Evolutionary conservation across 2,888 invertebrate species (phyloP).

Genomic region (Sesia apiformis): DNA sequence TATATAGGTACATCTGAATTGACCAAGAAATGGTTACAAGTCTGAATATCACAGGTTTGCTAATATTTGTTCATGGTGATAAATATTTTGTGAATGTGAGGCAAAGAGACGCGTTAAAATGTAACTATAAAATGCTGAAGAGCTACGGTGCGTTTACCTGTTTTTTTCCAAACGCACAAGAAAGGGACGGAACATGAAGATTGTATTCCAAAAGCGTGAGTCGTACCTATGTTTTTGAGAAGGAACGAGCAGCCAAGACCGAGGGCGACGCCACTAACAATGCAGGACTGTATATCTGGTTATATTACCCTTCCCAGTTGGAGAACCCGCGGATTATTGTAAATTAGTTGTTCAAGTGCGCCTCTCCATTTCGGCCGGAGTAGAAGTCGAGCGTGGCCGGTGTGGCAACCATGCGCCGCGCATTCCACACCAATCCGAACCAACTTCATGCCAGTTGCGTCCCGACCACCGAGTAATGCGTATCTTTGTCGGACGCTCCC

Average conservation of each 20-base stretch:
- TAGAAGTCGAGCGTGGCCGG: slow-evolving; percentile 55
- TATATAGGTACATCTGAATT: too few relatives aligned
- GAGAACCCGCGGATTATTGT: slow-evolving; percentile 36
- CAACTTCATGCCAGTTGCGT: slow-evolving; percentile 68
- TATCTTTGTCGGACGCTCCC: slow-evolving; percentile 42
- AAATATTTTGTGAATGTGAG: too few relatives aligned
- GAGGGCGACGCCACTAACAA: slow-evolving; percentile 67
- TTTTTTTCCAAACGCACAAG: slow-evolving; percentile 47
- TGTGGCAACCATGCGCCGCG: slow-evolving; percentile 71
- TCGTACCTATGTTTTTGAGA: slow-evolving; percentile 37
- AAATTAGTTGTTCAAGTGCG: slow-evolving; percentile 35
- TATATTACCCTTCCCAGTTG: slow-evolving; percentile 49
- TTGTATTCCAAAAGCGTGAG: slow-evolving; percentile 51
- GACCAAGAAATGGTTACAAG: too few relatives aligned
- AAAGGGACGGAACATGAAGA: slow-evolving; percentile 43
- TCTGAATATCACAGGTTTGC: too few relatives aligned
- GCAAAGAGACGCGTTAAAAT: too few relatives aligned
- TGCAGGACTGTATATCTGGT: slow-evolving; percentile 69
- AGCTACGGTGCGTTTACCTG: slow-evolving; percentile 42
- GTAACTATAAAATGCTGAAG: background rate
- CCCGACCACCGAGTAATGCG: slow-evolving; percentile 41
- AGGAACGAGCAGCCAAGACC: slow-evolving; percentile 50
- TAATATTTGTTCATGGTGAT: too few relatives aligned
- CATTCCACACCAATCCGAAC: slow-evolving; percentile 65
- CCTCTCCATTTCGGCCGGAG: slow-evolving; percentile 47